phyloP scores from a whole-genome alignment of 2,797 vertebrate species.

The Remorina albescens region DNA sequence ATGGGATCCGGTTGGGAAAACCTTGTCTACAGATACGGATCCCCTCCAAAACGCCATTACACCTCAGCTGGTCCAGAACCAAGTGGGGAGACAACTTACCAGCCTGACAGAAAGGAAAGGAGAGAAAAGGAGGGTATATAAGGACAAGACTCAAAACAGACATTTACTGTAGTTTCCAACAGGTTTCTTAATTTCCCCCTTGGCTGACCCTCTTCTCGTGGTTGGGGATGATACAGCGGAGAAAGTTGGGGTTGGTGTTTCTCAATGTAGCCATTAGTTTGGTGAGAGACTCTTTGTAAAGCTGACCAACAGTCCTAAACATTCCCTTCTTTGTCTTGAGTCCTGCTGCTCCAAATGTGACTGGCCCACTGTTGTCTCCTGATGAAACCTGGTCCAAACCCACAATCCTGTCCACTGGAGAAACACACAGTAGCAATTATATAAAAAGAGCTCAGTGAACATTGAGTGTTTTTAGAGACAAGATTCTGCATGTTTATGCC shows the following conservation, averaged over 20 bases:
- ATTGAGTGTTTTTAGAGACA: slow-evolving; percentile 9
- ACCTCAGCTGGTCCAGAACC: slow-evolving; percentile 92
- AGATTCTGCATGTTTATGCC: slow-evolving; percentile 9
- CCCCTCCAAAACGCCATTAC: slow-evolving; percentile 93
- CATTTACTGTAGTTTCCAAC: background rate
- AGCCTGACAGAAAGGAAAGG: slow-evolving; percentile 68
- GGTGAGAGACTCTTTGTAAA: slow-evolving; percentile 93
- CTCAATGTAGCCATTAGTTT: slow-evolving; percentile 94
- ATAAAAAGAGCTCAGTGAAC: background rate
- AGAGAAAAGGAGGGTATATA: background rate
- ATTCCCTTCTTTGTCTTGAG: slow-evolving; percentile 93
- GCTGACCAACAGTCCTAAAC: slow-evolving; percentile 94
- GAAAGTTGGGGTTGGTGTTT: slow-evolving; percentile 95
- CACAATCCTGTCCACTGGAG: slow-evolving; percentile 92
- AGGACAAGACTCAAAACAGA: slow-evolving; percentile 15
- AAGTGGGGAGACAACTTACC: slow-evolving; percentile 89
- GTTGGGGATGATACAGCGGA: slow-evolving; percentile 94
- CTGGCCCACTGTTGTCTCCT: slow-evolving; percentile 86
- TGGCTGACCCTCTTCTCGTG: slow-evolving; percentile 91
- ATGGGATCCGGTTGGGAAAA: slow-evolving; percentile 94
- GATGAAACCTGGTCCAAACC: slow-evolving; percentile 91
- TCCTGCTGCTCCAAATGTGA: slow-evolving; percentile 85
- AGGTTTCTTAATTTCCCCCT: background rate
- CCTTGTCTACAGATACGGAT: slow-evolving; percentile 96
- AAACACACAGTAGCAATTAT: slow-evolving; percentile 16